Conservation (phyloP, 1,140 invertebrate species). For the Monochamus saltuarius region DNA sequence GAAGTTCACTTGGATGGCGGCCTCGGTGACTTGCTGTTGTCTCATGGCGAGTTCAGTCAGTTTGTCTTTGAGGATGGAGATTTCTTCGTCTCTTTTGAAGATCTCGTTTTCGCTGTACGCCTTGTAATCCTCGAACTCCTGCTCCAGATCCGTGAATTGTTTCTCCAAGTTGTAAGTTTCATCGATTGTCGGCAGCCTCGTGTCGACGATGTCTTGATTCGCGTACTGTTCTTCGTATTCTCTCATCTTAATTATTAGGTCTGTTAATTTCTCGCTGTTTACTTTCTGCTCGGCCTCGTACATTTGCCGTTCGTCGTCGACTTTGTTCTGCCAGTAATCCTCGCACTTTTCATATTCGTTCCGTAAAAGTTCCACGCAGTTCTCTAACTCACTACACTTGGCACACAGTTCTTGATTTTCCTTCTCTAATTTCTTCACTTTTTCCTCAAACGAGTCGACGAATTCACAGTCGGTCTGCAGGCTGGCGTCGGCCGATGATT, state of each 20-base stretch:
- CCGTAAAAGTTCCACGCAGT: constrained; percentile 69
- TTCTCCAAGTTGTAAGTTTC: constrained; percentile 73
- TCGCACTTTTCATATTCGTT: constrained; percentile 80
- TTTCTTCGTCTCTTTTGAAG: constrained; percentile 57
- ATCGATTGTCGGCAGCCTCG: constrained; percentile 70
- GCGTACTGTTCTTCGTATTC: constrained; percentile 80
- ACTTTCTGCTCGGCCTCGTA: constrained; percentile 75
- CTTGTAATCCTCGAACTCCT: constrained; percentile 65
- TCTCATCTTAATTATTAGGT: constrained; percentile 70
- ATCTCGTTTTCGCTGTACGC: constrained; percentile 53
- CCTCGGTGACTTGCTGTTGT: constrained; percentile 31
- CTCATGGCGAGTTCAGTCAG: constrained; percentile 46
- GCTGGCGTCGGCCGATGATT: constrained; percentile 21
- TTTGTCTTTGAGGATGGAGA: constrained; percentile 57
- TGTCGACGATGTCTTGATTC: constrained; percentile 49
- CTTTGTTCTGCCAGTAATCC: constrained; percentile 78
- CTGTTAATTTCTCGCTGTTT: constrained; percentile 74
- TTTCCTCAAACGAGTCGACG: constrained; percentile 25
- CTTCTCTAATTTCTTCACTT: constrained; percentile 36
- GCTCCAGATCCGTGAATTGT: constrained; percentile 70
- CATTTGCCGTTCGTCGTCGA: constrained; percentile 74
- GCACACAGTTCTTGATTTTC: constrained; percentile 57
- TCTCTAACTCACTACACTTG: constrained; percentile 67
- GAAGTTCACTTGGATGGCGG: constrained; percentile 33
- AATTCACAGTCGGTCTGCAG: constrained; percentile 23